phyloP scores from a whole-genome alignment of 53 echinoderm and acorn worm genomes.

The Temnopleurus reevesii region DNA sequence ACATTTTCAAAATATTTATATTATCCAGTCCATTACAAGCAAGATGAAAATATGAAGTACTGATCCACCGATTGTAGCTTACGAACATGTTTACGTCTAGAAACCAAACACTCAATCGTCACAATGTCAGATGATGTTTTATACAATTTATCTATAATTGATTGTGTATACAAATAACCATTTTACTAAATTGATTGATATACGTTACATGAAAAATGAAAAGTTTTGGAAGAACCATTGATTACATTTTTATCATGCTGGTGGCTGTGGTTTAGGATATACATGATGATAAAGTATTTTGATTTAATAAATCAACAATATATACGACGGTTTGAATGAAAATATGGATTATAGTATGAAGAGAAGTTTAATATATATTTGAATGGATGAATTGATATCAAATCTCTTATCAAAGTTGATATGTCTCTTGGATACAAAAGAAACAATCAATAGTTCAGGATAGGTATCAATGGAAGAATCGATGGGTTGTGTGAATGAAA shows the following conservation, averaged over 20 bases:
- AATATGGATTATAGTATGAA: neutral
- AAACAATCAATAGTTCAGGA: neutral
- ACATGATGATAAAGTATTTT: neutral
- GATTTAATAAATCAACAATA: neutral
- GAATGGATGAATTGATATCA: neutral
- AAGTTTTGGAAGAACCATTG: conserved; percentile 3
- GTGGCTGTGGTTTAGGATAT: neutral
- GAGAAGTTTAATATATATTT: neutral
- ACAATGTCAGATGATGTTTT: no score
- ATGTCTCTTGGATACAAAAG: no score
- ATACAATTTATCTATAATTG: no score
- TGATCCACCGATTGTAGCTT: no score
- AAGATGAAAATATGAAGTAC: no score
- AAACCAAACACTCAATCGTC: no score
- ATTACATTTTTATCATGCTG: neutral
- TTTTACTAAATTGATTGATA: neutral
- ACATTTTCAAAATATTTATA: no score
- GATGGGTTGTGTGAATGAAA: neutral
- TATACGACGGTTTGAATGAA: neutral
- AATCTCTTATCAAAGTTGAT: no score
- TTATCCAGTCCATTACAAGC: no score
- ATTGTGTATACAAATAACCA: no score
- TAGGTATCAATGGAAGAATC: neutral
- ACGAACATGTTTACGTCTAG: no score
- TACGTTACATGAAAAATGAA: neutral